These are phyloP conservation scores for Phyllotis vaccarum DNA, from an alignment of 2,797 vertebrate genomes.

Conservation along the genomic window DNA sequence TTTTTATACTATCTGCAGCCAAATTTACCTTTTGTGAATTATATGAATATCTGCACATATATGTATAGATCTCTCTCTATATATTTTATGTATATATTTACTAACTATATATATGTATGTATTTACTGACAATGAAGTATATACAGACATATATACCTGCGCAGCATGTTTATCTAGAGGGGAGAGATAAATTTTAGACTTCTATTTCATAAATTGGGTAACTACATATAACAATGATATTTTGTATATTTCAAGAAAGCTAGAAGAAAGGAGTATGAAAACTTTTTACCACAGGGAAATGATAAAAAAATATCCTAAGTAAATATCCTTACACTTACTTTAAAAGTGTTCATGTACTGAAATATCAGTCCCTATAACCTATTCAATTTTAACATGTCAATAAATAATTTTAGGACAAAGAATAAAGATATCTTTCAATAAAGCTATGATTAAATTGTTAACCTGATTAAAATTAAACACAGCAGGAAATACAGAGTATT, in stretches of 20 bases:
- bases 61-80: neutral
- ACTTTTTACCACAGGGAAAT: neutral
- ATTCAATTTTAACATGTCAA: neutral
- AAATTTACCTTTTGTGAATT: neutral
- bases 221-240: neutral
- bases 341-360: neutral
- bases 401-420: neutral
- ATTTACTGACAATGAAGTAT: neutral
- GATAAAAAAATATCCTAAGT: neutral
- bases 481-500: neutral
- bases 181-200: neutral
- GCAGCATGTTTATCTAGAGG: neutral
- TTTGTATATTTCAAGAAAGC: neutral
- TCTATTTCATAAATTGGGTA: neutral
- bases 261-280: neutral
- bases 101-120: neutral
- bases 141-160: neutral
- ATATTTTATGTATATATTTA: neutral
- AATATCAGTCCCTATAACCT: neutral
- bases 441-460: neutral
- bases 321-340: neutral
- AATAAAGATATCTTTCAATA: conserved; percentile 20
- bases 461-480: neutral
- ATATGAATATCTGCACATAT: neutral
- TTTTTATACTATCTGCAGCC: neutral